A percentile compares a stretch with the other conserved stretches of the same genome.
phyloP scores from a whole-genome alignment of 2,113 vertebrate genomes.

The Amphiprion percula region DNA sequence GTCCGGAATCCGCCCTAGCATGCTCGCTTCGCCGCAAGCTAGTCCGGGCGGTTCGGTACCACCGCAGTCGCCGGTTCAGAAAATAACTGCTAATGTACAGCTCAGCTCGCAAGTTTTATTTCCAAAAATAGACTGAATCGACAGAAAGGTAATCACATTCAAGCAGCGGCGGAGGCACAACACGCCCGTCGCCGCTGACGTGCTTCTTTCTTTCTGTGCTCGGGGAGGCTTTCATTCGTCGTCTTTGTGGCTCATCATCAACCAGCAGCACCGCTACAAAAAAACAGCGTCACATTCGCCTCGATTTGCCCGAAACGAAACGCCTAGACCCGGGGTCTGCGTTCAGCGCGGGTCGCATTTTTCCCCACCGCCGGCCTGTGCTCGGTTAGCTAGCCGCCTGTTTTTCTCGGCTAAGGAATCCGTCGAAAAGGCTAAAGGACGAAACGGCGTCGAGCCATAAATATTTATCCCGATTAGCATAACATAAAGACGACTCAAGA shows the following conservation, averaged over 20 bases:
- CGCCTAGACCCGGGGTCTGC: slow-evolving; percentile 10
- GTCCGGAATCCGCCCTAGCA: slow-evolving; percentile 41
- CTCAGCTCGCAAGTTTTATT: slow-evolving; percentile 51
- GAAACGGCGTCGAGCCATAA: slow-evolving; percentile 66
- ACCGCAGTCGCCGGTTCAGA: neutral
- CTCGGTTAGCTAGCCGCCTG: slow-evolving; percentile 74
- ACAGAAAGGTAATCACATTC: slow-evolving; percentile 71
- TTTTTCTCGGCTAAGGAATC: slow-evolving; percentile 54
- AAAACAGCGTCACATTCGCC: slow-evolving; percentile 66
- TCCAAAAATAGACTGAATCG: slow-evolving; percentile 81
- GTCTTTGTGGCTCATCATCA: slow-evolving; percentile 63
- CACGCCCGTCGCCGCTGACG: slow-evolving; percentile 74
- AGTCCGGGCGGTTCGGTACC: slow-evolving; percentile 4
- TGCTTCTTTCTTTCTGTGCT: slow-evolving; percentile 61
- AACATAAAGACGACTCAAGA: slow-evolving; percentile 84
- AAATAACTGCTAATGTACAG: slow-evolving; percentile 39
- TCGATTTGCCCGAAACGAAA: slow-evolving; percentile 52
- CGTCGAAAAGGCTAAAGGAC: slow-evolving; percentile 67
- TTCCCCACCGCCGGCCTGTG: slow-evolving; percentile 67
- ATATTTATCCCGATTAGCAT: slow-evolving; percentile 86
- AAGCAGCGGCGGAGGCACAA: slow-evolving; percentile 53
- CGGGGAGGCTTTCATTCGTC: slow-evolving; percentile 75
- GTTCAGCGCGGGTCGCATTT: slow-evolving; percentile 24
- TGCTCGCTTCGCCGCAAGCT: slow-evolving; percentile 8
- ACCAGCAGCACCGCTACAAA: slow-evolving; percentile 28